These are phyloP conservation scores for Sebastes oblongus DNA, from an alignment of 2,797 vertebrate species.

Conservation along the genomic window DNA sequence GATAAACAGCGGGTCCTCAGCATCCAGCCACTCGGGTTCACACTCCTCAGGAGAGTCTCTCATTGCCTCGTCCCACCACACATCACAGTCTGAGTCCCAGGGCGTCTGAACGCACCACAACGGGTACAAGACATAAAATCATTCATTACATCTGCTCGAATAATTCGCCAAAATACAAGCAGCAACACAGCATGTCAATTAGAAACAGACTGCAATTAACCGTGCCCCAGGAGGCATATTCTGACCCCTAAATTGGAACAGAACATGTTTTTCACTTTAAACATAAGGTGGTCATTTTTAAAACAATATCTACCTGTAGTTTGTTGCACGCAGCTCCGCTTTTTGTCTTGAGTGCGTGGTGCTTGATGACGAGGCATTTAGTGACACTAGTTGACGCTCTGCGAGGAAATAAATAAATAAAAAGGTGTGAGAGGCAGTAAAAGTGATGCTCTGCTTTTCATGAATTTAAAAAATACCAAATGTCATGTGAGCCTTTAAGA, in stretches of 20 bases:
- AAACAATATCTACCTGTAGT: constrained; percentile 72
- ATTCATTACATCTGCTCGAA: constrained; percentile 11
- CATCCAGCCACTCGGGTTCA: constrained; percentile 87
- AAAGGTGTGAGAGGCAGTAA: neutral
- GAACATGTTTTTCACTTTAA: neutral
- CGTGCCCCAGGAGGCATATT: neutral
- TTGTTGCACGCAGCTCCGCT: constrained; percentile 67
- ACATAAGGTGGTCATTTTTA: neutral
- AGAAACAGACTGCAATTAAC: neutral
- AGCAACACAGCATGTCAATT: neutral
- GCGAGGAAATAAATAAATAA: neutral
- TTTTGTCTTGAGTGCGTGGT: constrained; percentile 66
- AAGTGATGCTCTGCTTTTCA: neutral
- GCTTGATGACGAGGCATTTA: constrained; percentile 81
- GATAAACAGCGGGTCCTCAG: constrained; percentile 85
- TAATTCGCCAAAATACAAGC: neutral
- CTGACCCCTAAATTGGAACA: neutral
- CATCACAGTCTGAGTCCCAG: constrained; percentile 77
- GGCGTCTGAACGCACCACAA: constrained; percentile 65
- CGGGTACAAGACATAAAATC: constrained; percentile 18
- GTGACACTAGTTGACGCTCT: constrained; percentile 70
- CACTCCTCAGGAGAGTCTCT: constrained; percentile 76
- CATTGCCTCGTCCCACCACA: constrained; percentile 83
- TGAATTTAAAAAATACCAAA: neutral
- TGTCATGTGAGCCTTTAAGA: neutral